Evolutionary conservation across 2,113 vertebrate genomes (phyloP), one percentile per base, ranked within the genome.

Genomic region (Bucco capensis): DNA sequence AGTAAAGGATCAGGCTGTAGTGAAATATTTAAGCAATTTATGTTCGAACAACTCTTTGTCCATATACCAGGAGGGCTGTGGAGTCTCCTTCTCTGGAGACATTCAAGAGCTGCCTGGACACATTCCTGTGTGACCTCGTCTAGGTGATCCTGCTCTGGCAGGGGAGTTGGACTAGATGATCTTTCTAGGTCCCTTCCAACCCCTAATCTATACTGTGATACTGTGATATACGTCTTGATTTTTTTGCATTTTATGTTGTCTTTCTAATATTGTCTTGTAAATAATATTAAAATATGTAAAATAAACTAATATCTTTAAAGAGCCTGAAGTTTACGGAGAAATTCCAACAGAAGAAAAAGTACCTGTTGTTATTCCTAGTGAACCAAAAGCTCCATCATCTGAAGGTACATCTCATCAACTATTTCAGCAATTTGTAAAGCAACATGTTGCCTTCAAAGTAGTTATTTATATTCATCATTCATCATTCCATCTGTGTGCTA

Each of bases 291-390:
- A 91, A 83, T 74, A 35, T 64, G 44, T 77, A 69, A 95, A 95
- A 94, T 72, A 49, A 95, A 87, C 82, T 91, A 96, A 94, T 98
- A 94, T 95, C 92, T 98, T 97, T 97, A 85, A 98, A 98, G 97
- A 96, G 65, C 92, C 95, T 56, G 91, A 97, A 89, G 87, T 96
- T 90, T 91, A 95, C 19, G 95, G 46, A 95, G 97, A 91, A 90
- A 17, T 84, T 69, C 77, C 94, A 72, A 85, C 86, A 70, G 96
- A 96, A 96, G 94, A 96, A 90, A 70, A 95, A 77, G 64, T 64
- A 19, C 95, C 95, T 73, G 56, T 76, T 92, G 47, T 89, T 82
- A 84, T 88, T 92, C 92, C 97, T 94, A 96, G 46, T 94, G 83
- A 96, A 95, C 97, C 96, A 90, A 95, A 97, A 83, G 42, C 86